These are phyloP conservation scores for Hybognathus amarus DNA, from an alignment of 2,797 vertebrate genomes.

Conservation along the genomic window DNA sequence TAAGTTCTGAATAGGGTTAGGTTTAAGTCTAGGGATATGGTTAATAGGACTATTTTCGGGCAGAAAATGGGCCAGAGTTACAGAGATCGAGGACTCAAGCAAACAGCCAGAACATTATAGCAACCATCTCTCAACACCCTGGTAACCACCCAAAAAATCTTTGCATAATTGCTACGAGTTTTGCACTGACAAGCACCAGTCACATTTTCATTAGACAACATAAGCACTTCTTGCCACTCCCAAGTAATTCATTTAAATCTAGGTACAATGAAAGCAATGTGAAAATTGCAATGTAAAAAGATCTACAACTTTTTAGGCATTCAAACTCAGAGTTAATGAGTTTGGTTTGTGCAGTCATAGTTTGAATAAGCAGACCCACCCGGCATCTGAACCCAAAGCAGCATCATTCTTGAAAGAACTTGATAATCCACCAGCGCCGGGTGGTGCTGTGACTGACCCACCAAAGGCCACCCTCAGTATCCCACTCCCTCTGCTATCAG, in stretches of 20 bases:
- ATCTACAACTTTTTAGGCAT: not conserved
- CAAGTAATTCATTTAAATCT: not conserved
- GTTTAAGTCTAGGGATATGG: not conserved
- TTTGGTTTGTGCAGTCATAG: not conserved
- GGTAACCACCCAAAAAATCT: not conserved
- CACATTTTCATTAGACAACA: not conserved
- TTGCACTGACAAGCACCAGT: not conserved
- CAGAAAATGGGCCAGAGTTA: not conserved
- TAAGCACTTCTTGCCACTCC: not conserved
- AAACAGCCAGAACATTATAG: not conserved
- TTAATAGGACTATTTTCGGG: not conserved
- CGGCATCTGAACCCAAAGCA: not conserved
- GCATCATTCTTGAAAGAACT: not conserved
- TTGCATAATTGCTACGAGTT: not conserved
- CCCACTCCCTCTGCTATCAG: not conserved
- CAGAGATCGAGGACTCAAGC: not conserved
- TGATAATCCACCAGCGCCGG: not conserved
- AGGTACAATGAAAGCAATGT: not conserved
- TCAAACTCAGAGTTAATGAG: not conserved
- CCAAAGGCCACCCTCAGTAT: not conserved
- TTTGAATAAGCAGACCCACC: not conserved
- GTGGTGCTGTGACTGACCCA: slow-evolving; percentile 9
- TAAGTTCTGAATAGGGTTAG: not conserved
- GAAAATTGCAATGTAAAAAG: not conserved
- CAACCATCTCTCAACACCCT: not conserved